Conservation (phyloP, 2,888 invertebrate genomes). For the Pantelozetes paolii region DNA sequence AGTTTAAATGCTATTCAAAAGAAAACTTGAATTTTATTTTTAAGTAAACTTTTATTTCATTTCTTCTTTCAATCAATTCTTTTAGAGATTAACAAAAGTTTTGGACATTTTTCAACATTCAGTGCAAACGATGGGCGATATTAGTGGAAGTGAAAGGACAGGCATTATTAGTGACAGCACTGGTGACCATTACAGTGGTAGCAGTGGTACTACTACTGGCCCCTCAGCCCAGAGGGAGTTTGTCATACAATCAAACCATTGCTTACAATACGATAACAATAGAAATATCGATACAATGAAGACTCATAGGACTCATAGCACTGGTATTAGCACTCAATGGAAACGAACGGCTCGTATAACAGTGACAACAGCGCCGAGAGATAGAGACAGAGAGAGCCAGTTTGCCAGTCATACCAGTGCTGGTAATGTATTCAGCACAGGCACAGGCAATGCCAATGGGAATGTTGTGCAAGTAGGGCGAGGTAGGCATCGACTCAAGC, state of each 20-base stretch:
- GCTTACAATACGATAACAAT: constrained; percentile 13
- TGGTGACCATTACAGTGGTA: background rate
- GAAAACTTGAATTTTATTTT: background rate
- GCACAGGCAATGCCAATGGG: constrained; percentile 17
- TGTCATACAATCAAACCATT: background rate
- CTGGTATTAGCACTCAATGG: background rate
- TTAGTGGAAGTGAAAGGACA: constrained; percentile 3
- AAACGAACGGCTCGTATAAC: background rate
- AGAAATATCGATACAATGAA: constrained; percentile 28
- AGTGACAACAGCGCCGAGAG: background rate
- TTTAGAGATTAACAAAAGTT: no score
- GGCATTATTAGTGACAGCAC: background rate
- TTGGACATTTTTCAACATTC: background rate
- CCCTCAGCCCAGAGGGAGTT: constrained; percentile 18
- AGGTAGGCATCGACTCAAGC: constrained; percentile 27
- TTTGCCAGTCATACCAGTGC: background rate
- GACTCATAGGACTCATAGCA: background rate
- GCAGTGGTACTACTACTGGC: background rate
- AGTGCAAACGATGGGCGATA: background rate
- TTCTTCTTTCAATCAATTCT: constrained; percentile 5
- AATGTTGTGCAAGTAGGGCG: constrained; percentile 20
- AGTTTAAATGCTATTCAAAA: background rate
- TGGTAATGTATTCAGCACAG: background rate
- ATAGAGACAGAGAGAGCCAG: constrained; percentile 8
- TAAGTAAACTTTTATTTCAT: constrained; percentile 2